Conservation (phyloP, 2,113 vertebrate genomes). For the Callionymus lyra region DNA sequence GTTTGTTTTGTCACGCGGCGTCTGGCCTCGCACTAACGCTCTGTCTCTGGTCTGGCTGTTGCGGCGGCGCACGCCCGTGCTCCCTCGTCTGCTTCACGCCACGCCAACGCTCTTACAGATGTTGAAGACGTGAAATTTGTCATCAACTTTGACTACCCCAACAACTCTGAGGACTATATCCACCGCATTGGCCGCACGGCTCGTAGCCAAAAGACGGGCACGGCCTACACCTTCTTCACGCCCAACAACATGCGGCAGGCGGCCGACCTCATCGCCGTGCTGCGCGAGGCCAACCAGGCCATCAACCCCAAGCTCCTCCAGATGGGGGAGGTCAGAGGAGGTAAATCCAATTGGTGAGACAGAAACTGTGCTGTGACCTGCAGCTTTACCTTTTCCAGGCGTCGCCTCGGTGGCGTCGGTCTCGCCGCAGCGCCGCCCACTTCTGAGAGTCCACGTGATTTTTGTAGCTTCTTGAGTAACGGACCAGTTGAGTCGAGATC, state of each 20-base stretch:
- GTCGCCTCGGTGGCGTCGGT: too few relatives aligned
- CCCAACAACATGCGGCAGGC: conserved; percentile 98
- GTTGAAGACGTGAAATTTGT: conserved; percentile 99
- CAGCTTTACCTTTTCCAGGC: conserved; percentile 18
- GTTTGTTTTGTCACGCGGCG: too few relatives aligned
- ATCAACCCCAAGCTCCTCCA: conserved; percentile 99
- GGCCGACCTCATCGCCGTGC: conserved; percentile 94
- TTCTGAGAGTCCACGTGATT: conserved; percentile 4
- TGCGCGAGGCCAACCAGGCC: conserved; percentile 98
- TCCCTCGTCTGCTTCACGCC: conserved; percentile 73
- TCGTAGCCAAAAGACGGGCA: conserved; percentile 99
- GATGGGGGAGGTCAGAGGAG: conserved; percentile 98
- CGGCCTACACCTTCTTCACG: conserved; percentile 99
- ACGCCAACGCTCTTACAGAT: conserved; percentile 97
- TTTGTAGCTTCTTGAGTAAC: neutral
- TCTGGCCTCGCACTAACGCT: conserved; percentile 71
- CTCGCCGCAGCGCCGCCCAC: too few relatives aligned
- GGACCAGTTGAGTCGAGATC: too few relatives aligned
- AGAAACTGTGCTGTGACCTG: conserved; percentile 55
- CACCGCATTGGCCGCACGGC: conserved; percentile 99
- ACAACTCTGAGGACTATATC: conserved; percentile 99
- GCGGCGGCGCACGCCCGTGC: conserved; percentile 78
- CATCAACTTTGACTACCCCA: conserved; percentile 99
- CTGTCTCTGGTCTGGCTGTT: conserved; percentile 89
- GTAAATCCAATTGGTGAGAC: conserved; percentile 80